Conservation (phyloP, 2,888 invertebrate genomes). For the Leistus spinibarbis region DNA sequence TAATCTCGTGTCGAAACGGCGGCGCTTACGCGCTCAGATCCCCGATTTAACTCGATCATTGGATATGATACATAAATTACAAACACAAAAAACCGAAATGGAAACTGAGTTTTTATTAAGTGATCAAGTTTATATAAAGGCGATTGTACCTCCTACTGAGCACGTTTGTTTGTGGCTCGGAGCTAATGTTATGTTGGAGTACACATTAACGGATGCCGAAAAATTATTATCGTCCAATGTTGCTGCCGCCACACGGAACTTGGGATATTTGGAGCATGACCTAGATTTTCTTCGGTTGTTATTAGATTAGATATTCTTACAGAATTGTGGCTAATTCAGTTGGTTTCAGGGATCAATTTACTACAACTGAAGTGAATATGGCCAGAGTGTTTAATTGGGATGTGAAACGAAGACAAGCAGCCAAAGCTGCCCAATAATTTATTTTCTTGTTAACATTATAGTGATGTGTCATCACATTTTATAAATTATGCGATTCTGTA, state of each 20-base stretch:
- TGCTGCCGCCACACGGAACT: constrained; percentile 80
- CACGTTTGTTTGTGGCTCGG: constrained; percentile 85
- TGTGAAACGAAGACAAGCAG: constrained; percentile 87
- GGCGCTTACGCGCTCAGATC: constrained; percentile 86
- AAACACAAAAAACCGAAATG: constrained; percentile 77
- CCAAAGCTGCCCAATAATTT: constrained; percentile 57
- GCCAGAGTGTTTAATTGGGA: constrained; percentile 98
- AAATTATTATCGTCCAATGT: constrained; percentile 82
- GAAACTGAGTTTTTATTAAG: constrained; percentile 91
- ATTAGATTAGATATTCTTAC: constrained; percentile 1
- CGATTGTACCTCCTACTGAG: constrained; percentile 86
- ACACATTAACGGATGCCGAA: constrained; percentile 89
- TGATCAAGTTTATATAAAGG: constrained; percentile 82
- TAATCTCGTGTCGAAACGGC: constrained; percentile 84
- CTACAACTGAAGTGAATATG: constrained; percentile 99
- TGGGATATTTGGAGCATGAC: constrained; percentile 87
- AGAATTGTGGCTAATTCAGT: constrained; percentile 10
- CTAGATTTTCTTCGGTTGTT: constrained; percentile 84
- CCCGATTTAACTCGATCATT: constrained; percentile 92
- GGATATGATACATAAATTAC: constrained; percentile 89
- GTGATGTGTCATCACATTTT: background rate
- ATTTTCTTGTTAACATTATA: background rate
- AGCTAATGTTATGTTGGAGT: constrained; percentile 97
- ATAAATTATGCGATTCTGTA: background rate
- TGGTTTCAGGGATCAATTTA: constrained; percentile 89